Evolutionary conservation across 2,888 invertebrate species (phyloP).

Genomic region (Cheilosia impressa): DNA sequence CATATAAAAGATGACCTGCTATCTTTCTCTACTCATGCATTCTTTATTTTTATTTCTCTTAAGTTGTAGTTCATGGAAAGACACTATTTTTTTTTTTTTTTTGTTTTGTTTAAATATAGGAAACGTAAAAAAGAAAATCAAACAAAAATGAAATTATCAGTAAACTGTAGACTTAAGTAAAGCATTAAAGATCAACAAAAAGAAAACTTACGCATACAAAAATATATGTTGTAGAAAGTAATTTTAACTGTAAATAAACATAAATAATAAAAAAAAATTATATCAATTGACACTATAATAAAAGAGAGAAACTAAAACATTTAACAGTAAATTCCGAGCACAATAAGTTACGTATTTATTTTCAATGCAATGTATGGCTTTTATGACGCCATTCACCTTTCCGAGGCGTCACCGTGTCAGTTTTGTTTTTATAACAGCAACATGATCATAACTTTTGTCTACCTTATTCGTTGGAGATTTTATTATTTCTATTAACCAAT

Average conservation of each 20-base stretch:
- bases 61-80: conserved; percentile 63
- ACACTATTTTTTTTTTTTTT: conserved; percentile 49
- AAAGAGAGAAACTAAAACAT: conserved; percentile 30
- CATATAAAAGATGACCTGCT: conserved; percentile 4
- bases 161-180: conserved; percentile 64
- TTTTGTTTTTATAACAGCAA: conserved; percentile 29
- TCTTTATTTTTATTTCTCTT: conserved; percentile 31
- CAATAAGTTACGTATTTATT: conserved; percentile 57
- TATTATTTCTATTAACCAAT: conserved; percentile 11
- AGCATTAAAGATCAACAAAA: conserved; percentile 62
- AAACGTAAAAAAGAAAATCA: conserved; percentile 24
- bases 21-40: conserved; percentile 40
- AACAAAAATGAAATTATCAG: conserved; percentile 68
- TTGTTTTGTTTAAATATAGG: conserved; percentile 16
- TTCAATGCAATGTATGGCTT: conserved; percentile 28
- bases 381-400: conserved; percentile 7
- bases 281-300: conserved; percentile 47
- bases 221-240: conserved; percentile 57
- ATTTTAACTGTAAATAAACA: conserved; percentile 61
- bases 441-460: conserved; percentile 16
- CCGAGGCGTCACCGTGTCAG: conserved; percentile 2
- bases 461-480: not conserved
- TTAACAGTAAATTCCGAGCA: conserved; percentile 52
- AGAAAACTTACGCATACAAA: conserved; percentile 45
- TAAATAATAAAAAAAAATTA: conserved; percentile 25